These are phyloP conservation scores for Byasa hedistus DNA, from an alignment of 2,888 invertebrate genomes.

Conservation along the genomic window DNA sequence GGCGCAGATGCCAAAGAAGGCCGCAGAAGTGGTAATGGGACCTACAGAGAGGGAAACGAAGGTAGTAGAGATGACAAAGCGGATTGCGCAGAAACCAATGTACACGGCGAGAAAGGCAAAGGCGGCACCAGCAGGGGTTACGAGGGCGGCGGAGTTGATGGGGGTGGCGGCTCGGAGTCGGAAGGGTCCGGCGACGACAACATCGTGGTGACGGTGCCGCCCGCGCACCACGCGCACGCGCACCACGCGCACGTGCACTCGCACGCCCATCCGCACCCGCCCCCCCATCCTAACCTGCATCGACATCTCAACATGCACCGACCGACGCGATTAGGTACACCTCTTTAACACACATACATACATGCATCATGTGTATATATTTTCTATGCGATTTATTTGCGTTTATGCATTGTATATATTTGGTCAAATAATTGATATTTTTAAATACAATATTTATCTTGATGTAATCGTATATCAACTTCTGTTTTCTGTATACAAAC, in stretches of 20 bases:
- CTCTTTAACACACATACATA: constrained; percentile 2
- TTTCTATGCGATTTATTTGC: not conserved
- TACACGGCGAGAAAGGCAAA: not conserved
- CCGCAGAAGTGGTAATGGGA: not conserved
- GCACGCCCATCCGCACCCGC: constrained; percentile 33
- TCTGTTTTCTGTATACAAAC: too few relatives aligned
- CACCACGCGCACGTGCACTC: constrained; percentile 25
- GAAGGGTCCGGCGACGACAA: constrained; percentile 80
- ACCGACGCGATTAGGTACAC: constrained; percentile 55
- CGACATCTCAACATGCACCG: constrained; percentile 42
- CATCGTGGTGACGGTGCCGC: constrained; percentile 80
- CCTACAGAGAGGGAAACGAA: not conserved
- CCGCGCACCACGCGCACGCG: constrained; percentile 44
- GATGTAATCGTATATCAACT: too few relatives aligned
- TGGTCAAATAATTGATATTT: not conserved
- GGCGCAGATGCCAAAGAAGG: constrained; percentile 10
- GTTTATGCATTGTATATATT: not conserved
- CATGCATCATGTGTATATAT: not conserved
- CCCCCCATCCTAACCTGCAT: constrained; percentile 24
- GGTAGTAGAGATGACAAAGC: constrained; percentile 29
- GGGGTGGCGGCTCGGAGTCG: constrained; percentile 60
- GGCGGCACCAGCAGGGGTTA: constrained; percentile 35
- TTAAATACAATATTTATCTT: not conserved
- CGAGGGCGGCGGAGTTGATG: constrained; percentile 37
- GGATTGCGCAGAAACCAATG: not conserved